These are phyloP conservation scores for Eudasyphora cyanicolor DNA, from an alignment of 2,888 invertebrate genomes.

Conservation along the genomic window DNA sequence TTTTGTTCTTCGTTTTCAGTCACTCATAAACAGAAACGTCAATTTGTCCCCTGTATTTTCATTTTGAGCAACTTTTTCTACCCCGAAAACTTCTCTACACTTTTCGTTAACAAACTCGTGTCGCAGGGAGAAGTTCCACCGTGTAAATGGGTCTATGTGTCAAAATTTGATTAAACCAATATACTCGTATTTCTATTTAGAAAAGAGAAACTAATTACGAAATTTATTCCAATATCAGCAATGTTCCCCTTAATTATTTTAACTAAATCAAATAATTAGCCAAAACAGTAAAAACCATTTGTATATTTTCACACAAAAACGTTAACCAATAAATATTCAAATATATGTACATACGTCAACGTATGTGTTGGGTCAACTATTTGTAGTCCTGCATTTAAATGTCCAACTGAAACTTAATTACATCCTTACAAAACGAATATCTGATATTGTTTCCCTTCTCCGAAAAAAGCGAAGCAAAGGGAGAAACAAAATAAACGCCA, in stretches of 20 bases:
- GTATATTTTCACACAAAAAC: background rate
- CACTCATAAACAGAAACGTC: too few relatives aligned
- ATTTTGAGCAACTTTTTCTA: too few relatives aligned
- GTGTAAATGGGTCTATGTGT: background rate
- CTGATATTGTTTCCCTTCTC: background rate
- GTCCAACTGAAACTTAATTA: constrained; percentile 5
- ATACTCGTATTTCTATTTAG: background rate
- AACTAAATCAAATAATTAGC: background rate
- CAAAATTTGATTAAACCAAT: background rate
- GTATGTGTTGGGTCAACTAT: background rate
- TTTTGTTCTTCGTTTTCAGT: too few relatives aligned
- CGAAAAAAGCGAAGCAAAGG: background rate
- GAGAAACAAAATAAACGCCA: background rate
- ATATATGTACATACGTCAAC: background rate
- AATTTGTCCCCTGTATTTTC: too few relatives aligned
- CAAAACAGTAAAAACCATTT: background rate
- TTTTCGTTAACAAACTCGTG: too few relatives aligned
- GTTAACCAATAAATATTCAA: background rate
- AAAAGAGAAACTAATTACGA: background rate
- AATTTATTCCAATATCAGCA: background rate
- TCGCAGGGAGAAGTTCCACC: too few relatives aligned
- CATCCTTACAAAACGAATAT: background rate
- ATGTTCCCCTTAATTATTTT: background rate
- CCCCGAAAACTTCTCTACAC: too few relatives aligned
- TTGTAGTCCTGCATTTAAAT: background rate